Evolutionary conservation across 2,888 invertebrate species (phyloP), one percentile per base, ranked within the genome.

Genomic region (Amphipoea lucens): DNA sequence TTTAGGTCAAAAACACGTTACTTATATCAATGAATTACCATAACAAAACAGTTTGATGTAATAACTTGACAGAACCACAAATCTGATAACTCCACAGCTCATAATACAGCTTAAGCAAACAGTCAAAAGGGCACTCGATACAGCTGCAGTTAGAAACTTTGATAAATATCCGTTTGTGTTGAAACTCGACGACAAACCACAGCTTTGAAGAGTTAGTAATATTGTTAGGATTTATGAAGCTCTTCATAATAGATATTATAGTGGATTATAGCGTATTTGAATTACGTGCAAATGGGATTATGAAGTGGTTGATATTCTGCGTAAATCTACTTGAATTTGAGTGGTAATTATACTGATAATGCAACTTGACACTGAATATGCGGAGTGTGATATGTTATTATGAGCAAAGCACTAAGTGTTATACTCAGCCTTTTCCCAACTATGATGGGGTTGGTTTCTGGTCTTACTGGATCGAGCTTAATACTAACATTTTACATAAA

Each of bases 131-230:
- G n/a, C 12, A 70, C 14, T 17, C 20, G 4, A 51, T 45, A 69
- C 17, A 65, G 14, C 40, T 63, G 66, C 74, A 85, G 48, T 23
- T 60, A 36, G 11, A 60, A 72, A 60, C 72, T 69, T 85, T 68
- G 29, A n/a, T 54, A 85, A 67, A 63, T 65, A 72, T 14, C 54
- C 63, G 54, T 65, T 66, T 60, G 20, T 42, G 42, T 54, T 78
- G 40, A 42, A 74, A 68, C 29, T 54, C 23, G 4, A 20, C 57
- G 63, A 70, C n/a, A 62, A 57, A 74, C 57, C 62, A n/a, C 74
- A 73, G 6, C 20, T 29, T 42, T 57, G 48, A 73, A 51, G 40
- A 60, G 36, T 62, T 20, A 42, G 5, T 20, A n/a, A 54, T 57
- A 76, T 42, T 54, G n/a, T 68, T 36, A 23, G 14, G 62, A 74